Base-by-base conservation (phyloP, 2,888 invertebrate species). In the Xestoiulus laeticollis region DNA sequence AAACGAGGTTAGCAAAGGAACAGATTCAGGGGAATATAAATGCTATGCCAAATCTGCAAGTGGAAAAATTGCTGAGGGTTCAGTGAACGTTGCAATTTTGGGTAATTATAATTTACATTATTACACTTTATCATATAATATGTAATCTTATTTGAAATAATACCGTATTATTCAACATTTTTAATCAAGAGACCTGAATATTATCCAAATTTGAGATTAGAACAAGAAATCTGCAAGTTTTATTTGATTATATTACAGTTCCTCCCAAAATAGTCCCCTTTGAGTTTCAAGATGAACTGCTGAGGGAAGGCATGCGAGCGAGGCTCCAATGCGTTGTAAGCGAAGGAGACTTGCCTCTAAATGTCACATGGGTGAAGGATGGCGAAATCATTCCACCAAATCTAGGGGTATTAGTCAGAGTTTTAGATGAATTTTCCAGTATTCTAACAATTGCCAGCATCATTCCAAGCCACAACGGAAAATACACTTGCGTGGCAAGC, bases 281-380 rank as follows among this genome's bases (percentile, higher is more conserved):
- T 87, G 87, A 87, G 26, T 87, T 87, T 87, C 87, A 87, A 87
- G 87, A 87, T 32, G 87, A 87, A 22, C 78, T 87, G 16, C 78
- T 78, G 78, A 94, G 95, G 92, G 95, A 95, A 93, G 95, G 95
- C 93, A 95, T 95, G 95, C 94, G 95, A 92, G 96, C 96, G 90
- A 94, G 95, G 92, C 95, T 95, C 92, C 95, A 96, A 92, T 96
- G 96, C 93, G 95, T 95, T 92, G 95, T 96, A 91, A 95, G 95
- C 92, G 94, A 94, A 91, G 96, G 96, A 91, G 96, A 96, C 93
- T 94, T 95, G 91, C 96, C 96, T 90, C 93, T 96, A 90, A 94
- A 94, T 91, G 95, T 96, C 92, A 94, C 94, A 92, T 96, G 96
- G 96, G 94, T 95, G 90, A 96, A 96, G 94, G 96, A 96, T 93